A percentile compares a stretch with the other conserved stretches of the same genome.
Evolutionary conservation across 2,797 vertebrate genomes (phyloP).

Genomic region (Ctenosaura bakeri): DNA sequence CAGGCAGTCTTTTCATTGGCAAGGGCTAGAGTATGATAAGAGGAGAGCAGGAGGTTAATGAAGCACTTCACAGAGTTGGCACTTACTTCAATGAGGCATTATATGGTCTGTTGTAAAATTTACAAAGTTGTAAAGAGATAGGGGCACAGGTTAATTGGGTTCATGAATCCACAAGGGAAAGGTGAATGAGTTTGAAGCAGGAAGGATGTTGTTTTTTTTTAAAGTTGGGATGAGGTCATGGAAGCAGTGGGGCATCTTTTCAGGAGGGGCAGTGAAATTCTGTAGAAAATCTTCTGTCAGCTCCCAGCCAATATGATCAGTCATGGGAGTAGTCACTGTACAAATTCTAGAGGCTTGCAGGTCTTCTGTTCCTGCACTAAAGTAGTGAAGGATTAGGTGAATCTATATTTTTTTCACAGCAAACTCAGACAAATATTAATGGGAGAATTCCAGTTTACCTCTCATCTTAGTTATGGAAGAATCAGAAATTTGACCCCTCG

Average conservation of each 20-base stretch:
- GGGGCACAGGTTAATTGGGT: background rate
- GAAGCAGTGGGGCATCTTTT: background rate
- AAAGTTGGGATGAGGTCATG: slow-evolving; percentile 3
- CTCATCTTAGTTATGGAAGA: background rate
- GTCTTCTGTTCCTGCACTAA: background rate
- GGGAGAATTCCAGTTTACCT: slow-evolving; percentile 13
- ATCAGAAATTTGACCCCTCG: background rate
- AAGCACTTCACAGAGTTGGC: background rate
- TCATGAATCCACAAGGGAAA: slow-evolving; percentile 7
- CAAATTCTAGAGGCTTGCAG: background rate
- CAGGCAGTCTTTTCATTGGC: background rate
- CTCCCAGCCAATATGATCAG: background rate
- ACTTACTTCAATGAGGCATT: slow-evolving; percentile 25
- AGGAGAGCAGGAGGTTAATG: background rate
- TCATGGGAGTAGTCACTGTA: background rate
- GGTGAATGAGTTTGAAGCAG: slow-evolving; percentile 21
- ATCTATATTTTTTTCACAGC: background rate
- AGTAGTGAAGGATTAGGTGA: background rate
- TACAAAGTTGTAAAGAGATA: slow-evolving; percentile 25
- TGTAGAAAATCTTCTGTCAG: background rate
- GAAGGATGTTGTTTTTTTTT: background rate
- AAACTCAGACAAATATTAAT: background rate
- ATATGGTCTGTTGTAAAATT: slow-evolving; percentile 18
- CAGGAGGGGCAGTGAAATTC: background rate
- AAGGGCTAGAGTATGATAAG: background rate